Evolutionary conservation across 2,113 vertebrate genomes (phyloP), one percentile per base, ranked within the genome.

Genomic region (Mesembrinibis cayennensis): DNA sequence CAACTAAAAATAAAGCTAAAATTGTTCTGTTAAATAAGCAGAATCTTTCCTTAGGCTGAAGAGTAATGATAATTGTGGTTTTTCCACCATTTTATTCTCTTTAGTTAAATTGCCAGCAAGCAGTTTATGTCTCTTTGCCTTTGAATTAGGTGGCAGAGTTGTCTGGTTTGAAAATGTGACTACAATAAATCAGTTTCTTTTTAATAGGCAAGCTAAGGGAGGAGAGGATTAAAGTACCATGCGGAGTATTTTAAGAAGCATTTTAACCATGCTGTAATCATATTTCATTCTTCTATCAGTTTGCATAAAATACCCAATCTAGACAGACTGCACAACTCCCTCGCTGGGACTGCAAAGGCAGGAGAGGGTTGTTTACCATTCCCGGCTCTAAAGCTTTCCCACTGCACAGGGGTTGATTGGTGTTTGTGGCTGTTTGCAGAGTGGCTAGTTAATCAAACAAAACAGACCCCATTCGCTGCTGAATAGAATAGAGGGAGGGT

Each of bases 401-500:
- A 9, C 58, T 49, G 59, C 59, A 53, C 0, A 1, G 49, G 82
- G 40, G 56, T 20, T 96, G 96, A 89, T 82, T 92, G 80, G 93
- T 95, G 88, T 90, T 87, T 95, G 93, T 95, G 91, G 82, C 80
- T 93, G 66, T 87, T 97, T 93, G 81, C 82, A 96, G 93, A 90
- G 92, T 44, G 74, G 71, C 62, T 91, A 66, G 79, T 93, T 95
- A 96, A 94, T 95, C 93, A 95, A 88, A 94, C 74, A 90, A 91
- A 96, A 23, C 79, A 93, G 74, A 52, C 29, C 53, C 52, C 38
- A 11, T 91, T 97, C 87, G 82, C 89, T 36, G 18, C 73, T 93
- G 95, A 93, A 71, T 79, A 38, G 38, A 53, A 82, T 66, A 56
- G 61, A 89, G 61, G 49, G 74, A 95, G 56, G 49, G 49, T 83